These are phyloP conservation scores for Heterodera schachtii DNA, from an alignment of 1,140 invertebrate species.

Conservation along the genomic window DNA sequence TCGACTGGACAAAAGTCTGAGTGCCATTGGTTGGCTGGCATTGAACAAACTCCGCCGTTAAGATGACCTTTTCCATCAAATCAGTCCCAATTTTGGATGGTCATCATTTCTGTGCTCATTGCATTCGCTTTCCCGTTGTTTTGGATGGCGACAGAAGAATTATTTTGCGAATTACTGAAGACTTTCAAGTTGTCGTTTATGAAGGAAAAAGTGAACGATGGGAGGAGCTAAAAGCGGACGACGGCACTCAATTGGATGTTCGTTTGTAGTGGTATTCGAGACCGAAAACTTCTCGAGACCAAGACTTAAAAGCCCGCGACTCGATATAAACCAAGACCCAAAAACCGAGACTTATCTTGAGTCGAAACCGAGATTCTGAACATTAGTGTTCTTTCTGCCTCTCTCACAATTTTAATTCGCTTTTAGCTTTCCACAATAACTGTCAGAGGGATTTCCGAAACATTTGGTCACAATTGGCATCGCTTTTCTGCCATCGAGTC, in stretches of 20 bases:
- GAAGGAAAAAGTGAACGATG: constrained; percentile 29
- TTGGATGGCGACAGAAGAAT: constrained; percentile 25
- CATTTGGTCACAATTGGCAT: constrained; percentile 41
- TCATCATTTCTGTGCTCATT: constrained; percentile 11
- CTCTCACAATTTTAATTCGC: too few relatives aligned
- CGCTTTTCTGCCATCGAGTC: constrained; percentile 37
- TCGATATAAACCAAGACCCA: too few relatives aligned
- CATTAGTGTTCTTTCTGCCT: not conserved
- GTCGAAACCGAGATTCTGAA: too few relatives aligned
- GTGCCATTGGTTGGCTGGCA: not conserved
- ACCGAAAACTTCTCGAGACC: too few relatives aligned
- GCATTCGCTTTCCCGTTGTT: constrained; percentile 38
- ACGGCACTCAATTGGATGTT: constrained; percentile 33
- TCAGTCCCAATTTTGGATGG: constrained; percentile 17
- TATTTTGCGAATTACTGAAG: constrained; percentile 29
- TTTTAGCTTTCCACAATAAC: constrained; percentile 30
- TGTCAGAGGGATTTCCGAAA: constrained; percentile 34
- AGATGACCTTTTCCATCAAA: constrained; percentile 34
- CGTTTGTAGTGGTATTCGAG: too few relatives aligned
- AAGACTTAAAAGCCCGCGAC: too few relatives aligned
- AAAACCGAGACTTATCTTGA: too few relatives aligned
- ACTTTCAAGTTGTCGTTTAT: constrained; percentile 27
- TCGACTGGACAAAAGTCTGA: constrained; percentile 22
- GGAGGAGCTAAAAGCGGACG: constrained; percentile 15
- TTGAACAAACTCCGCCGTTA: constrained; percentile 11